phyloP scores from a whole-genome alignment of 2,797 vertebrate species.

The Pangasius sanitwongsei region DNA sequence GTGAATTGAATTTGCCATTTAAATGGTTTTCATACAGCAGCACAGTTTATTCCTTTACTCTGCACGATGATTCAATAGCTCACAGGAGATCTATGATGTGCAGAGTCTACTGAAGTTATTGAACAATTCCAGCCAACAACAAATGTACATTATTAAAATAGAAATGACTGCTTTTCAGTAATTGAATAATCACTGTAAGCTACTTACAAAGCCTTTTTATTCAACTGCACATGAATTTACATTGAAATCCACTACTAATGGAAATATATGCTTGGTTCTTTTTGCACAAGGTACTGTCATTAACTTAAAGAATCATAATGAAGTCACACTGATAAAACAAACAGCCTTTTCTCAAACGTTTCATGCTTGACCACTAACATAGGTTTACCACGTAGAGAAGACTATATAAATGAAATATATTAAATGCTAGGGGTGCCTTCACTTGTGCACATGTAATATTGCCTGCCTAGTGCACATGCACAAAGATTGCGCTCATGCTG shows the following conservation, averaged over 20 bases:
- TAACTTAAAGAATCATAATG: not conserved
- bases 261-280: not conserved
- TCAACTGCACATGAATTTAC: not conserved
- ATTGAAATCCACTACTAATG: not conserved
- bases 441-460: not conserved
- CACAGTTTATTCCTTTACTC: not conserved
- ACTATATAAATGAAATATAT: not conserved
- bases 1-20: not conserved
- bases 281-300: not conserved
- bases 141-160: not conserved
- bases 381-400: not conserved
- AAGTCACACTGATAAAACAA: not conserved
- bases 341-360: not conserved
- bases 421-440: not conserved
- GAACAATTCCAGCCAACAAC: not conserved
- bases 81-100: not conserved
- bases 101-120: not conserved
- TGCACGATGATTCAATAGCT: not conserved
- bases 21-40: not conserved
- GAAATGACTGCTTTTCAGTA: not conserved
- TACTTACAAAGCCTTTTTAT: not conserved
- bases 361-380: not conserved
- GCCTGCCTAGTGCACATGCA: not conserved
- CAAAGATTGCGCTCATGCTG: not conserved
- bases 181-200: not conserved